Evolutionary conservation across 2,888 invertebrate genomes (phyloP), one percentile per base, ranked within the genome.

Genomic region (Thelaira solivaga): DNA sequence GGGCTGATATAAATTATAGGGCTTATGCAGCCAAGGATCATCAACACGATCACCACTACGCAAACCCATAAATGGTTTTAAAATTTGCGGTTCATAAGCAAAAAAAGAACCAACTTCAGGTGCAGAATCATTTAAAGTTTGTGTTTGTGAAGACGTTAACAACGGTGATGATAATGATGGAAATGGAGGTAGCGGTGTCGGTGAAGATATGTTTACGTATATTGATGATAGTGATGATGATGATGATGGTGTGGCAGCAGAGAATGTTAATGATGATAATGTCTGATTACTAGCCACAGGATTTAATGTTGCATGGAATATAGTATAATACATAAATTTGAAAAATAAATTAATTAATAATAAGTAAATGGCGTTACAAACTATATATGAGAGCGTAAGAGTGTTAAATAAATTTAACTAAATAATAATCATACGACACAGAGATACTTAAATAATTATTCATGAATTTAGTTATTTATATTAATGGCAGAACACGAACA

Each of bases 61-160:
- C 4, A 86, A 51, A 4, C 88, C 88, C 88, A 88, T 86, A 62
- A 85, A 88, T 2, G 88, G 88, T 65, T 79, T 34, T 7, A 88
- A 47, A 22, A 88, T 36, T 11, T 76, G 45, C 0, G 83, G 84
- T 36, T 55, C 65, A 22, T 59, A 81, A 51, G 81, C 74, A 31
- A 82, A 79, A 1, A 80, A 3, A 8, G 84, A 80, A 41, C 85
- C 81, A 45, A 41, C 68, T 67, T 81, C 74, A 6, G 81, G 61
- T 69, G 69, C 61, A 62, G 51, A 45, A 55, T 67, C 45, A 59
- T 24, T 67, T 16, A 45, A 26, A 57, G 13, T 71, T 71, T 20
- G 10, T 31, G 62, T 39, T 41, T 49, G 55, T 64, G 51, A 47
- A 20, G 53, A 31, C 10, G n/a, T n/a, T n/a, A n/a, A n/a, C n/a